A percentile compares a stretch with the other conserved stretches of the same genome.
Evolutionary conservation across 2,113 vertebrate species (phyloP).

Genomic region (Sander lucioperca): DNA sequence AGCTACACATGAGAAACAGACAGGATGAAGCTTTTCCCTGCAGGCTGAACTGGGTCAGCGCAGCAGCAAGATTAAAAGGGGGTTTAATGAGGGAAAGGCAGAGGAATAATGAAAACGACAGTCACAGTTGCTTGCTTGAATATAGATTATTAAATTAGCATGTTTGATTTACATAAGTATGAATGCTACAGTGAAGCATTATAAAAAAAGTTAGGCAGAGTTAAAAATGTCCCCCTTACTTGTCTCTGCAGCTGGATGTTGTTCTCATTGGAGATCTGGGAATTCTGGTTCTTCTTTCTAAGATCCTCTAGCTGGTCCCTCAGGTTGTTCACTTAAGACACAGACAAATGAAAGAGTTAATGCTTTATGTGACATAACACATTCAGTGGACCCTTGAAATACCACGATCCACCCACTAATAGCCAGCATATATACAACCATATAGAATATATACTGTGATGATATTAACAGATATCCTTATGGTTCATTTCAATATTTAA

Average conservation of each 20-base stretch:
- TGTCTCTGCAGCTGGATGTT: slow-evolving; percentile 95
- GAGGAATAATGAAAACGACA: neutral
- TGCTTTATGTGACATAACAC: neutral
- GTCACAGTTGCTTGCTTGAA: neutral
- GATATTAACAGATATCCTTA: neutral
- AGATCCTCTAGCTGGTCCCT: slow-evolving; percentile 97
- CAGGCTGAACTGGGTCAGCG: neutral
- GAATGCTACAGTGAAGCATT: neutral
- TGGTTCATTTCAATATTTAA: neutral
- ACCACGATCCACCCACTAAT: neutral
- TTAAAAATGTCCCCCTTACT: slow-evolving; percentile 76
- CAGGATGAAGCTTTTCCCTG: neutral
- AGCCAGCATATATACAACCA: neutral
- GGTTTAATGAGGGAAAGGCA: slow-evolving; percentile 15
- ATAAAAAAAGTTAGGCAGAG: neutral
- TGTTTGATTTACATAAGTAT: slow-evolving; percentile 13
- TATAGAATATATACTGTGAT: neutral
- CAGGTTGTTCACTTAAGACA: slow-evolving; percentile 90
- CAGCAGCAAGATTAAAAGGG: slow-evolving; percentile 11
- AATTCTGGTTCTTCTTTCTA: slow-evolving; percentile 93
- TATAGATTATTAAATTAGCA: slow-evolving; percentile 6
- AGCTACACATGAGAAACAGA: slow-evolving; percentile 80
- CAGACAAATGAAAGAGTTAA: neutral
- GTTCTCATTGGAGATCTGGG: slow-evolving; percentile 94
- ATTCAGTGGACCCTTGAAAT: neutral